phyloP scores from a whole-genome alignment of 2,113 vertebrate species.

The Melanerpes formicivorus region DNA sequence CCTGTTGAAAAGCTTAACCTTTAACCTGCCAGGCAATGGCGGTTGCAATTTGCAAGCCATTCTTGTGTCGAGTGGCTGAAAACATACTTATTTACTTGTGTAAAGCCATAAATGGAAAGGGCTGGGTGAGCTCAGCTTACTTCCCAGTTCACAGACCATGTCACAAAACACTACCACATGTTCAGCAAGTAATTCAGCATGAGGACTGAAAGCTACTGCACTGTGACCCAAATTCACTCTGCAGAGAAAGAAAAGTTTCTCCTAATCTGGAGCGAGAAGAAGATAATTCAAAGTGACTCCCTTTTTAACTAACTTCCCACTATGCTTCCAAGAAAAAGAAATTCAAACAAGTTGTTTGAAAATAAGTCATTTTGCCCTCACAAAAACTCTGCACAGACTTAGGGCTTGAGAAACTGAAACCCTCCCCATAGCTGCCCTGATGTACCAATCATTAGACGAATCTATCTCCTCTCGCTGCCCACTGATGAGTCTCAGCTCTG shows the following conservation, averaged over 20 bases:
- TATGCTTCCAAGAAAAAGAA: slow-evolving; percentile 33
- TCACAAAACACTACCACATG: slow-evolving; percentile 62
- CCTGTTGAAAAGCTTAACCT: slow-evolving; percentile 71
- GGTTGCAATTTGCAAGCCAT: slow-evolving; percentile 69
- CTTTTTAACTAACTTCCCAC: neutral
- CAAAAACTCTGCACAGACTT: neutral
- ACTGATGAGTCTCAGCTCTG: neutral
- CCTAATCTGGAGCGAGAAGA: neutral
- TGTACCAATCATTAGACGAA: neutral
- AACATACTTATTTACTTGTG: slow-evolving; percentile 66
- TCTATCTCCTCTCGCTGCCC: neutral
- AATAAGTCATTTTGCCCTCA: neutral
- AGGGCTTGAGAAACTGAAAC: neutral
- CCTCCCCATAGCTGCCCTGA: neutral
- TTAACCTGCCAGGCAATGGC: slow-evolving; percentile 56
- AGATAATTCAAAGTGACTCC: slow-evolving; percentile 13
- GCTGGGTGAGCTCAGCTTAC: slow-evolving; percentile 53
- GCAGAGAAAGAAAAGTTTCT: slow-evolving; percentile 9
- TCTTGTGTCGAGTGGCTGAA: slow-evolving; percentile 56
- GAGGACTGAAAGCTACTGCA: neutral
- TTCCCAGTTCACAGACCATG: slow-evolving; percentile 49
- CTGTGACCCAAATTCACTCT: slow-evolving; percentile 36
- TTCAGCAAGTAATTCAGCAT: neutral
- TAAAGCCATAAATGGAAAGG: slow-evolving; percentile 63
- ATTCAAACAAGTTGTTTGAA: neutral